Conservation (phyloP, 30 jellyfish, hydroid and myxozoan genomes). For the Turritopsis dohrnii region DNA sequence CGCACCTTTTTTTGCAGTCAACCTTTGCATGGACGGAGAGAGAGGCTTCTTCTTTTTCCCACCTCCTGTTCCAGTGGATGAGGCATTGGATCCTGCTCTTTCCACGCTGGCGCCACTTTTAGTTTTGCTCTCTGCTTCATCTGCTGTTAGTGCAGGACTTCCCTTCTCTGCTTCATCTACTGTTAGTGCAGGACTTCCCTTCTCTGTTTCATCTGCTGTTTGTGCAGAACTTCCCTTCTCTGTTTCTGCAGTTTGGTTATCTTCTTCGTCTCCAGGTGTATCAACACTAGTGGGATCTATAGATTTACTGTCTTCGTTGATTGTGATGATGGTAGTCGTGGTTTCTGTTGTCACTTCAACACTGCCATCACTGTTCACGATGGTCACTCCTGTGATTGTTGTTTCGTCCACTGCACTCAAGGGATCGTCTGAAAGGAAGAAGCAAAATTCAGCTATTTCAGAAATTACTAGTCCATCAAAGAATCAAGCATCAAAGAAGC, state of each 20-base stretch:
- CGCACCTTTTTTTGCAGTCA: slow-evolving; percentile 28
- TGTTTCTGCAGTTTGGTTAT: background rate
- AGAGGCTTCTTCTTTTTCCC: slow-evolving; percentile 24
- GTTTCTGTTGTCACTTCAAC: slow-evolving; percentile 5
- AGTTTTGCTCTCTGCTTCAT: background rate
- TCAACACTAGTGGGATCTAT: background rate
- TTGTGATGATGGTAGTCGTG: background rate
- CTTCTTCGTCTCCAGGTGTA: background rate
- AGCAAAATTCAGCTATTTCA: too few species aligned
- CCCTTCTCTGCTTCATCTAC: background rate
- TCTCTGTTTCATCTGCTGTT: background rate
- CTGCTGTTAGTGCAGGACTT: background rate
- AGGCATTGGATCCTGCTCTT: background rate
- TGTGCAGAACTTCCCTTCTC: background rate
- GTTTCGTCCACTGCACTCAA: background rate
- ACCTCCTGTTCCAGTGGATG: background rate
- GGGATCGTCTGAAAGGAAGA: too few species aligned
- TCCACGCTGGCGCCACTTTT: too few species aligned
- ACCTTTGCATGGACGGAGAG: slow-evolving; percentile 31
- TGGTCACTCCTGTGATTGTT: background rate
- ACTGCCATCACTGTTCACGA: background rate
- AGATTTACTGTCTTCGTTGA: background rate
- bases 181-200: background rate
- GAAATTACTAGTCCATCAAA: too few species aligned
- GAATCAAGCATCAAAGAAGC: too few species aligned